Evolutionary conservation across 2,888 invertebrate species (phyloP).

Genomic region (Chaetogeoica ovagalla): DNA sequence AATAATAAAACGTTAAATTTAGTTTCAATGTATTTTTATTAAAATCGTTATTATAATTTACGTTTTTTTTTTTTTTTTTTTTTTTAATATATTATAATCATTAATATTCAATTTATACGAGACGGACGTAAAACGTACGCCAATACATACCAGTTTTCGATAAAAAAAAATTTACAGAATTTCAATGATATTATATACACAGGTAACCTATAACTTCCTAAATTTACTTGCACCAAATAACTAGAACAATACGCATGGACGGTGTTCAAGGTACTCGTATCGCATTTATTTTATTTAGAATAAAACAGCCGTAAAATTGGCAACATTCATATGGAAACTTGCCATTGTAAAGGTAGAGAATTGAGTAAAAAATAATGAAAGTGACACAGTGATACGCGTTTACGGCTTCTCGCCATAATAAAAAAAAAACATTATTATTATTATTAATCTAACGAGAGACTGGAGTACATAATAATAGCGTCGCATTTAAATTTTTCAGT

Average conservation of each 20-base stretch:
- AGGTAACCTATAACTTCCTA: background rate
- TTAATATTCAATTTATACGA: no score
- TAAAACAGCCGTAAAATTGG: slow-evolving; percentile 13
- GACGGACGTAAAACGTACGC: background rate
- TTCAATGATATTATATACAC: no score
- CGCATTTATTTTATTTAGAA: slow-evolving; percentile 26
- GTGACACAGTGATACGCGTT: background rate
- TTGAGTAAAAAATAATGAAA: slow-evolving; percentile 10
- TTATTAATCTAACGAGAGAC: no score
- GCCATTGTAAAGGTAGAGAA: slow-evolving; percentile 28
- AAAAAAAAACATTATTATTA: background rate
- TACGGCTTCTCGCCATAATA: background rate
- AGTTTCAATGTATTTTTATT: no score
- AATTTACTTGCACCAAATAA: slow-evolving; percentile 1
- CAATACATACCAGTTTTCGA: background rate
- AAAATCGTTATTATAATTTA: no score
- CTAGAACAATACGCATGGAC: background rate
- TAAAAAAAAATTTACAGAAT: no score
- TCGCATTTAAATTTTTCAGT: no score
- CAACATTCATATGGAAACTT: slow-evolving; percentile 48
- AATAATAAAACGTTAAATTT: no score
- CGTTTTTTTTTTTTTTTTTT: no score
- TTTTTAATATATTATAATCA: no score
- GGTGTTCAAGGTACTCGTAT: background rate
- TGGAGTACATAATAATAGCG: no score